A percentile compares a stretch with the other conserved stretches of the same genome.
Conservation (phyloP, 1,140 invertebrate species). For the Nasonia vitripennis region DNA sequence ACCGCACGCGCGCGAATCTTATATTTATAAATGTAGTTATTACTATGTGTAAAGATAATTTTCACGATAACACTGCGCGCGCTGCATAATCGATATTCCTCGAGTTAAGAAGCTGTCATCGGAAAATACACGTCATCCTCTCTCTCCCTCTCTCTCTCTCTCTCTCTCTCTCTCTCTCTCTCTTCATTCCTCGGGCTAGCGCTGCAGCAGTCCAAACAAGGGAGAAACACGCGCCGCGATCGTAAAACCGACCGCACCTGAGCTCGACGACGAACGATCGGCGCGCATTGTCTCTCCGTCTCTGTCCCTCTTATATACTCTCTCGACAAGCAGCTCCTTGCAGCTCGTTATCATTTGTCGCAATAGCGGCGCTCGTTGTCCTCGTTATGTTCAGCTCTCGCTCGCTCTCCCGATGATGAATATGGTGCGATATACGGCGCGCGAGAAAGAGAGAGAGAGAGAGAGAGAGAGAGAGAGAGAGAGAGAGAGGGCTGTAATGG, state of each 20-base stretch:
- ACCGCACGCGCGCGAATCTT: not conserved
- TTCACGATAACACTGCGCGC: not conserved
- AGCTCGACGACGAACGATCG: not conserved
- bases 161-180: no score
- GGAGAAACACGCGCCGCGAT: not conserved
- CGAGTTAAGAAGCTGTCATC: not conserved
- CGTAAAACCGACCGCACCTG: conserved; percentile 13
- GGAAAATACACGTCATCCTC: not conserved
- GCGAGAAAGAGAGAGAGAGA: no score
- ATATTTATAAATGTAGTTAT: not conserved
- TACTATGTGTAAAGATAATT: not conserved
- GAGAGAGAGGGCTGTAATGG: not conserved
- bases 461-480: no score
- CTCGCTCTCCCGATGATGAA: not conserved
- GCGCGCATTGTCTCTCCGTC: conserved; percentile 4
- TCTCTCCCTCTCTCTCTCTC: no score
- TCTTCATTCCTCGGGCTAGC: not conserved
- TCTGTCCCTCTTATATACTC: not conserved
- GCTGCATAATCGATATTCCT: not conserved
- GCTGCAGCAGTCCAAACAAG: conserved; percentile 9
- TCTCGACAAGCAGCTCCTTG: not conserved
- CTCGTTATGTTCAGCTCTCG: conserved; percentile 9
- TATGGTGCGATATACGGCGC: not conserved
- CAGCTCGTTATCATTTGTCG: conserved; percentile 38
- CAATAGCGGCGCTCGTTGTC: conserved; percentile 13